A percentile compares a stretch with the other conserved stretches of the same genome.
Evolutionary conservation across 2,888 invertebrate species (phyloP).

Genomic region (Habrosyne pyritoides): DNA sequence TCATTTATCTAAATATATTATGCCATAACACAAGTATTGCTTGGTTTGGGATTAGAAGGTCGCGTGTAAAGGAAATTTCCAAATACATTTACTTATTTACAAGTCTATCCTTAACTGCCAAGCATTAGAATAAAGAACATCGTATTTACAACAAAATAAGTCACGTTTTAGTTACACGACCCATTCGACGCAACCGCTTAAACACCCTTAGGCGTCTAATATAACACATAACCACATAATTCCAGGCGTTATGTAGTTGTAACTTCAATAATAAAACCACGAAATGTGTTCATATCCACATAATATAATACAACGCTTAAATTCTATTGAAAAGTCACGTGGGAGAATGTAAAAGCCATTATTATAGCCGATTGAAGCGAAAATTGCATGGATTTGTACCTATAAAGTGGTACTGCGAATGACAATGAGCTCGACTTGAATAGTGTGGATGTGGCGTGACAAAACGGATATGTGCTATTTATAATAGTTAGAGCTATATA

Average conservation of each 20-base stretch:
- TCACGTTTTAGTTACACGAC: no score
- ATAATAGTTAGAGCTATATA: constrained; percentile 16
- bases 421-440: constrained; percentile 25
- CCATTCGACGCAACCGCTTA: no score
- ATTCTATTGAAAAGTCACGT: background rate
- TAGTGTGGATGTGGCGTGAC: constrained; percentile 23
- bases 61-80: no score
- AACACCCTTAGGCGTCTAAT: background rate
- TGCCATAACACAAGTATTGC: no score
- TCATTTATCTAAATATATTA: no score
- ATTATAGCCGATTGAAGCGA: background rate
- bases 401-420: constrained; percentile 10
- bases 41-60: no score
- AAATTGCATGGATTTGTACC: constrained; percentile 20
- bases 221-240: background rate
- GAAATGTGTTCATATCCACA: background rate
- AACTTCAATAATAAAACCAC: background rate
- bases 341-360: background rate
- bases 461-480: constrained; percentile 25
- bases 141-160: no score
- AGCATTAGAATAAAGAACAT: no score
- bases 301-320: background rate
- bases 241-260: background rate
- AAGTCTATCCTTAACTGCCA: no score
- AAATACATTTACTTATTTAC: no score